Evolutionary conservation across 1,140 invertebrate genomes (phyloP), one percentile per base, ranked within the genome.

Genomic region (Trypoxylus dichotomus): DNA sequence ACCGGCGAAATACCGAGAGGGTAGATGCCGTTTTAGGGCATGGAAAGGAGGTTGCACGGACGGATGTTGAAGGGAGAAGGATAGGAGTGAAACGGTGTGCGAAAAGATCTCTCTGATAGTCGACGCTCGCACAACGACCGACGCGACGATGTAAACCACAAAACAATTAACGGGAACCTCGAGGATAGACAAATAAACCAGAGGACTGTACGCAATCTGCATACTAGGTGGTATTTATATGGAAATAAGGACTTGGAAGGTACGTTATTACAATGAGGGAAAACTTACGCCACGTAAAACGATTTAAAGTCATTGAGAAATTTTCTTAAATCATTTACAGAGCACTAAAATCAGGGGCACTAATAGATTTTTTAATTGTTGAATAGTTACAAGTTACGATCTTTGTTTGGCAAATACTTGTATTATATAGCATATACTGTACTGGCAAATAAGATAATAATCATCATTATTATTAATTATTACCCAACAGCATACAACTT

Each of bases 61-160:
- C 3, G 19, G 72, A 19, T 24, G 19, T n/a, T 3, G 37, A 8
- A n/a, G 15, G 19, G 29, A n/a, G 37, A 73, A 37, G 10, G 5
- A 2, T 37, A 8, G 32, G 10, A 71, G 19, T 27, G 68, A 27
- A 71, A 32, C 32, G 32, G 29, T 32, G 29, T n/a, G n/a, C n/a
- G n/a, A n/a, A 32, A 19, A 71, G 47, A 58, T 58, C 15, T 58
- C 13, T 58, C n/a, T n/a, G n/a, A n/a, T n/a, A n/a, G n/a, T n/a
- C n/a, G n/a, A n/a, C n/a, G 47, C 0, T 58, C 21, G 15, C 3
- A n/a, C n/a, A n/a, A n/a, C n/a, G n/a, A n/a, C n/a, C n/a, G n/a
- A n/a, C 37, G 19, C 60, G 21, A 63, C 60, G 60, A 13, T 68
- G 60, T 68, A 68, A 68, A 68, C 60, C 60, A 68, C 60, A 29